Evolutionary conservation across 2,113 vertebrate species (phyloP), one percentile per base, ranked within the genome.

Genomic region (Bettongia penicillata): DNA sequence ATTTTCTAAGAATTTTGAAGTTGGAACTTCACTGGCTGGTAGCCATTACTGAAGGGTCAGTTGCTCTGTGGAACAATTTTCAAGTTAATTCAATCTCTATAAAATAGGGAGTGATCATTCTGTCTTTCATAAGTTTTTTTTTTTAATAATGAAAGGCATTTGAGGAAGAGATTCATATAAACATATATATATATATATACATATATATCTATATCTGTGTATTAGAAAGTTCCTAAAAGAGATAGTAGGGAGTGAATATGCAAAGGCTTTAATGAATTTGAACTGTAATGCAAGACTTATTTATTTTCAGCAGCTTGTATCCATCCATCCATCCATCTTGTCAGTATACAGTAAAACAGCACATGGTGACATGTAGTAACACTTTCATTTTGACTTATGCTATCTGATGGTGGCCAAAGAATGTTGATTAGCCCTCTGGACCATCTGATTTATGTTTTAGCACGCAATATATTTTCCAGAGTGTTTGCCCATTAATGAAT

Each of bases 181-280:
- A 43, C n/a, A 23, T 49, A 51, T 51, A 16, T n/a, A n/a, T n/a
- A n/a, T n/a, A n/a, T n/a, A n/a, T n/a, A n/a, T n/a, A n/a, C n/a
- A n/a, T n/a, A n/a, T n/a, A n/a, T n/a, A n/a, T n/a, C n/a, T n/a
- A n/a, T 1, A 47, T 91, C 16, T 95, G 0, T 53, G 51, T 96
- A 51, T 95, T 95, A 84, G 68, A 94, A 95, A 95, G 8, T 10
- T 94, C 96, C 96, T 55, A 61, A 93, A 89, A 93, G 91, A 51
- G 51, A 8, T 37, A 11, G 26, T 94, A 89, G 91, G 90, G 50
- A 55, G 3, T 90, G 91, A 93, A 2, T 57, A 89, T 47, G 55
- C 3, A 90, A 96, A 94, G 12, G 26, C 8, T 52, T 89, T 92
- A 55, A 94, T 91, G 43, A 94, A 89, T 92, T 89, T 92, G 89